phyloP scores from a whole-genome alignment of 1,140 invertebrate genomes.

The Zaprionus ornatus region DNA sequence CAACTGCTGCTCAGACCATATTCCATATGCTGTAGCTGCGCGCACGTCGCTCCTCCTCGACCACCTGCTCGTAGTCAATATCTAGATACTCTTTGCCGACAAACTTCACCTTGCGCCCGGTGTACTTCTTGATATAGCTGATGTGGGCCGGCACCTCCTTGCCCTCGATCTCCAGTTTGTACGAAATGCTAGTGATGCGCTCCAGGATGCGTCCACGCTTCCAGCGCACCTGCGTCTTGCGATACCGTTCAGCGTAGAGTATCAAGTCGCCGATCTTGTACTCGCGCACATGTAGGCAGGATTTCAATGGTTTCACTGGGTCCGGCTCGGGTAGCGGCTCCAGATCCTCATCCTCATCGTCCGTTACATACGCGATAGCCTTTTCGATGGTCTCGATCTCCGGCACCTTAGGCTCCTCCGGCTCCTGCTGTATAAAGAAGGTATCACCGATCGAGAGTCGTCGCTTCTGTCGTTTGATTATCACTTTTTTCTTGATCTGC shows the following conservation, averaged over 20 bases:
- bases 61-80: slow-evolving; percentile 81
- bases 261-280: slow-evolving; percentile 76
- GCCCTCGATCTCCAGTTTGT: slow-evolving; percentile 76
- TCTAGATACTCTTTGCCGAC: slow-evolving; percentile 82
- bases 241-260: slow-evolving; percentile 74
- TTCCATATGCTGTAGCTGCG: slow-evolving; percentile 83
- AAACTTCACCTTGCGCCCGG: slow-evolving; percentile 76
- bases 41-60: slow-evolving; percentile 73
- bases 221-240: slow-evolving; percentile 79
- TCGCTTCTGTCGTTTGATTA: slow-evolving; percentile 76
- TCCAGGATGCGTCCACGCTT: slow-evolving; percentile 72
- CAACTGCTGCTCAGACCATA: slow-evolving; percentile 58
- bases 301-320: slow-evolving; percentile 60
- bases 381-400: slow-evolving; percentile 78
- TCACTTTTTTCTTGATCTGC: slow-evolving; percentile 79
- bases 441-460: slow-evolving; percentile 73
- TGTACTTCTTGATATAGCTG: slow-evolving; percentile 80
- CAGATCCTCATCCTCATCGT: slow-evolving; percentile 51
- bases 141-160: slow-evolving; percentile 78
- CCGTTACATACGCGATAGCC: slow-evolving; percentile 74
- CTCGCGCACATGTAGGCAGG: slow-evolving; percentile 71
- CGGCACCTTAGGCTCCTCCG: slow-evolving; percentile 59
- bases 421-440: slow-evolving; percentile 65
- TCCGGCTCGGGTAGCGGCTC: slow-evolving; percentile 40
- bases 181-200: slow-evolving; percentile 80